These are phyloP conservation scores for Vombatus ursinus DNA, from an alignment of 2,113 vertebrate species.

Conservation along the genomic window DNA sequence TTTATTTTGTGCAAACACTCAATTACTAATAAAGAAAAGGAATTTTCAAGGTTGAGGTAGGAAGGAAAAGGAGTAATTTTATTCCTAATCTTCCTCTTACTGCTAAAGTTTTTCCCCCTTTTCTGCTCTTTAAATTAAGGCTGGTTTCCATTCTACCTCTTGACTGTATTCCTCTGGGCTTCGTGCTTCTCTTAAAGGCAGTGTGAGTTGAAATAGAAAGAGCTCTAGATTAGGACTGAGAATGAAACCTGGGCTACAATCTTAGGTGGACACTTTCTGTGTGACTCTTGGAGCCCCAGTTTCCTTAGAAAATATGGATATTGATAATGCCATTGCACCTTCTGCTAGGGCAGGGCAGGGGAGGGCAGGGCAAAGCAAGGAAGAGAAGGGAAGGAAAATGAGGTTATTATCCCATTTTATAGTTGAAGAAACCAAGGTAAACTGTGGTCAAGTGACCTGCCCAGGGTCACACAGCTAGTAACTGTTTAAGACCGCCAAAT, in stretches of 20 bases:
- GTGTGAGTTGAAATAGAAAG: background rate
- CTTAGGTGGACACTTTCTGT: too few relatives aligned
- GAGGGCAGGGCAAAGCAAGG: background rate
- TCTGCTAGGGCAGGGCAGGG: too few relatives aligned
- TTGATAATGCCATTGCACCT: background rate
- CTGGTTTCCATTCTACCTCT: background rate
- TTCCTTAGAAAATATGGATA: background rate
- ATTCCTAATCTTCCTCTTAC: background rate
- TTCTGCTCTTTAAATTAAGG: background rate
- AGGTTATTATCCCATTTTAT: background rate
- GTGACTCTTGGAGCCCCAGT: background rate
- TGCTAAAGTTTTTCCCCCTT: too few relatives aligned
- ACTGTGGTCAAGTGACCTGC: background rate
- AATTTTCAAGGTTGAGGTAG: background rate
- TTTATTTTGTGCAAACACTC: background rate
- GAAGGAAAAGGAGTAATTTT: background rate
- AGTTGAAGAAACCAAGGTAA: background rate
- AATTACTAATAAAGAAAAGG: slow-evolving; percentile 18
- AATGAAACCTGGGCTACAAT: background rate
- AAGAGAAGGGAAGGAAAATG: background rate
- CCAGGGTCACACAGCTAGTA: background rate
- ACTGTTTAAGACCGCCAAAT: background rate
- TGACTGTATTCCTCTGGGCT: background rate
- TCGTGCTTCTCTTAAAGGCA: background rate
- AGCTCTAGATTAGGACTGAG: background rate